Percentiles rank a stretch among this genome's conserved stretches.
Conservation (phyloP, 2,888 invertebrate genomes). For the Stenotaenia linearis region DNA sequence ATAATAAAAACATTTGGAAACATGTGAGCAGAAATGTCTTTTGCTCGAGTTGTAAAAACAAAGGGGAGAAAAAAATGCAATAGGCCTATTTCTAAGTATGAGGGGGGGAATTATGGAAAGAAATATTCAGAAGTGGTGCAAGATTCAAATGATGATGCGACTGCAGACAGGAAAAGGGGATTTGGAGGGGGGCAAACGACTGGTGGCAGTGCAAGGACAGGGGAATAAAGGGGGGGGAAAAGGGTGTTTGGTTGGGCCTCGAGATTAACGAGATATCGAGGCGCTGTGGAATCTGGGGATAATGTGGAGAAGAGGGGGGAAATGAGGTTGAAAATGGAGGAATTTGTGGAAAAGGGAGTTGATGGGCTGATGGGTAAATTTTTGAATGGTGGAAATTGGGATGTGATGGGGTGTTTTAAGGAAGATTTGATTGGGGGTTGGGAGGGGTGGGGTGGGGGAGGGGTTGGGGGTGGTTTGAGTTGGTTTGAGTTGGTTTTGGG, state of each 20-base stretch:
- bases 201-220: not conserved
- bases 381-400: no score
- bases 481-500: no score
- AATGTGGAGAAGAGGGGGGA: not conserved
- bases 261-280: not conserved
- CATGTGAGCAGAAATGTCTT: constrained; percentile 11
- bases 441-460: no score
- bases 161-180: not conserved
- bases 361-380: not conserved
- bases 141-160: not conserved
- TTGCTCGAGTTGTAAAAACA: not conserved
- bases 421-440: no score
- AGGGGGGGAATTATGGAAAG: constrained; percentile 1
- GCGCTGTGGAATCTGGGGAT: not conserved
- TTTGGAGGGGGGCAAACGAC: not conserved
- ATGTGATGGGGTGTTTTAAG: no score
- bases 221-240: not conserved
- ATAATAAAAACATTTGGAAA: constrained; percentile 6
- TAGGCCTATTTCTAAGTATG: constrained; percentile 7
- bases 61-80: not conserved
- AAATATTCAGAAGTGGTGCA: not conserved
- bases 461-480: no score
- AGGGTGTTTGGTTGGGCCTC: not conserved
- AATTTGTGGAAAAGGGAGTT: not conserved
- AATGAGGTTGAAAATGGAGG: not conserved